Evolutionary conservation across 2,797 vertebrate genomes (phyloP).

Genomic region (Dryobates pubescens): DNA sequence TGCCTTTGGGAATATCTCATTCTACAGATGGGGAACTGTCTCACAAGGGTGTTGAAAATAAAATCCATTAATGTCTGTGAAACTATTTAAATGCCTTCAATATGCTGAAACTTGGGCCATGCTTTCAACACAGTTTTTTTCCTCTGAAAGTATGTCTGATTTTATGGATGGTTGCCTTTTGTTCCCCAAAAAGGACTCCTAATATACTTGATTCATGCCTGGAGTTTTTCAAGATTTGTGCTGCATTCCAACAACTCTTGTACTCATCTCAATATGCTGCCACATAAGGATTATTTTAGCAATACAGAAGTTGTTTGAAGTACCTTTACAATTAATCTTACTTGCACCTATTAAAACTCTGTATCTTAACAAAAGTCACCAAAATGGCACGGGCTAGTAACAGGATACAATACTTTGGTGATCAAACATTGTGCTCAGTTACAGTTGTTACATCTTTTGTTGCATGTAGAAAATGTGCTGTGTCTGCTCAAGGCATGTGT

Average conservation of each 20-base stretch:
- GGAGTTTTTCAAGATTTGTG: constrained; percentile 16
- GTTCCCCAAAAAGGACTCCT: constrained; percentile 28
- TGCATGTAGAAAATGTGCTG: not conserved
- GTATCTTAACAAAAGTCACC: not conserved
- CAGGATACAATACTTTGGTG: not conserved
- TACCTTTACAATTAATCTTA: not conserved
- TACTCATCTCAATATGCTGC: not conserved
- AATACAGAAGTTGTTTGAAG: not conserved
- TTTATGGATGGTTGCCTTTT: constrained; percentile 59
- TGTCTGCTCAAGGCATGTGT: not conserved
- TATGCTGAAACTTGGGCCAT: constrained; percentile 46
- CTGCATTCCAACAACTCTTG: not conserved
- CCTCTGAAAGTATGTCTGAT: constrained; percentile 17
- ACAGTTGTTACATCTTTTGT: not conserved
- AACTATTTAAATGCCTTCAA: constrained; percentile 49
- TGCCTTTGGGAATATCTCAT: constrained; percentile 37
- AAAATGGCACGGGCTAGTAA: not conserved
- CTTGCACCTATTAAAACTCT: not conserved
- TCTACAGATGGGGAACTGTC: constrained; percentile 14
- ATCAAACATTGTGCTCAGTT: not conserved
- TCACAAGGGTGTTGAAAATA: constrained; percentile 61
- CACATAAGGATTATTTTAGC: not conserved
- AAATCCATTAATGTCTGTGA: constrained; percentile 51
- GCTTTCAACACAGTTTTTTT: not conserved
- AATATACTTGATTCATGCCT: constrained; percentile 9